Conservation (phyloP, 2,888 invertebrate species). For the Catonia carolina region DNA sequence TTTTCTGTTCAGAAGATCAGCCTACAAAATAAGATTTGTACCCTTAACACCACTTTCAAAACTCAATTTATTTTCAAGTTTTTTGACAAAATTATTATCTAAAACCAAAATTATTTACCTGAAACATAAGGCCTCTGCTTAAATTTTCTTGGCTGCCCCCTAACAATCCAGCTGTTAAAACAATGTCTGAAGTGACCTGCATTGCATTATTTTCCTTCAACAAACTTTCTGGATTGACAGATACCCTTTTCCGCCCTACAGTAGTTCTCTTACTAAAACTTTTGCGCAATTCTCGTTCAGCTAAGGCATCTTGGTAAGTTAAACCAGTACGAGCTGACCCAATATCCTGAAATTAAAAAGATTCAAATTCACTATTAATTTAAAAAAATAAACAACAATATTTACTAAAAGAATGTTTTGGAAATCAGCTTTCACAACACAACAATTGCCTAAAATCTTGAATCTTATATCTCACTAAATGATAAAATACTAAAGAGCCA, state of each 20-base stretch:
- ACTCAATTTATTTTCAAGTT: no score
- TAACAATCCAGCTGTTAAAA: slow-evolving; percentile 20
- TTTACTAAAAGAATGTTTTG: no score
- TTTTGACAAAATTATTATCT: no score
- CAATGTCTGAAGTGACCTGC: slow-evolving; percentile 18
- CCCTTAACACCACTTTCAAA: no score
- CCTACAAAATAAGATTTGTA: no score
- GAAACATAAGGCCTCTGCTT: slow-evolving; percentile 16
- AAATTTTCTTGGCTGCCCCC: slow-evolving; percentile 19
- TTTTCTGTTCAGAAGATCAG: no score
- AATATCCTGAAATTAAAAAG: slow-evolving; percentile 1
- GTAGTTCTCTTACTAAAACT: neutral
- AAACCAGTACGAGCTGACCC: slow-evolving; percentile 18
- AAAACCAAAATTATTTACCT: slow-evolving; percentile 15
- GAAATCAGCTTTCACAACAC: no score
- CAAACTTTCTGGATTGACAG: no score
- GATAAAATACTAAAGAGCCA: no score
- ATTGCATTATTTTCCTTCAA: neutral
- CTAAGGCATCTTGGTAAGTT: slow-evolving; percentile 11
- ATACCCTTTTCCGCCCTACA: neutral
- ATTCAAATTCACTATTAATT: neutral
- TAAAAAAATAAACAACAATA: no score
- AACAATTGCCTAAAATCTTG: no score
- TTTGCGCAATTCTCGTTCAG: neutral
- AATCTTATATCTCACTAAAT: no score